phyloP scores from a whole-genome alignment of 2,113 vertebrate species.

The Progne subis region DNA sequence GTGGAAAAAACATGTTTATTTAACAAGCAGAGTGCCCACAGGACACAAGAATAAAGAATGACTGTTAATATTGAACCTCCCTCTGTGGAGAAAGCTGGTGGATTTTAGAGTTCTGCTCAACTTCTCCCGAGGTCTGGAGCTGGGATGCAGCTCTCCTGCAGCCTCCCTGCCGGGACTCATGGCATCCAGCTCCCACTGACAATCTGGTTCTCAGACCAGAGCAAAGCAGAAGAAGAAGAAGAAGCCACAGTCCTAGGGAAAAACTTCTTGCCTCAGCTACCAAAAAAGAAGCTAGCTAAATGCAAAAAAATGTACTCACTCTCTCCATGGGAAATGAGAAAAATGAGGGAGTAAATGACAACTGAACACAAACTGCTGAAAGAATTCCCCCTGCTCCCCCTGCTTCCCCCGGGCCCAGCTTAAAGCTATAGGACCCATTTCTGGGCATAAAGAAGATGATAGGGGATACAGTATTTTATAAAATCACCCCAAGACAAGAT shows the following conservation, averaged over 20 bases:
- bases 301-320: not conserved
- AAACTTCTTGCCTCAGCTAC: not conserved
- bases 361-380: not conserved
- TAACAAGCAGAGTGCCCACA: not conserved
- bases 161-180: not conserved
- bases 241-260: not conserved
- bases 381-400: not conserved
- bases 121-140: not conserved
- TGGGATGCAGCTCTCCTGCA: not conserved
- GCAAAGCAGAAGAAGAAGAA: not conserved
- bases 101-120: not conserved
- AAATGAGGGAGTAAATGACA: not conserved
- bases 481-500: not conserved
- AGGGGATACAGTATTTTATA: not conserved
- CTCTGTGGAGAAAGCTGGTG: not conserved
- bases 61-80: not conserved
- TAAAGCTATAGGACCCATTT: not conserved
- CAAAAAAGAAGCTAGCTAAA: not conserved
- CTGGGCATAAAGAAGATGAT: not conserved
- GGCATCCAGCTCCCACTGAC: fast-evolving
- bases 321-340: not conserved
- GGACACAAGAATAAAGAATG: not conserved
- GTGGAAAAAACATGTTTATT: not conserved
- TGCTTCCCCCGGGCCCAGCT: not conserved
- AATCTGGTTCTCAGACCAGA: not conserved